Conservation (phyloP, 2,888 invertebrate species). For the Synanthedon tipuliformis region DNA sequence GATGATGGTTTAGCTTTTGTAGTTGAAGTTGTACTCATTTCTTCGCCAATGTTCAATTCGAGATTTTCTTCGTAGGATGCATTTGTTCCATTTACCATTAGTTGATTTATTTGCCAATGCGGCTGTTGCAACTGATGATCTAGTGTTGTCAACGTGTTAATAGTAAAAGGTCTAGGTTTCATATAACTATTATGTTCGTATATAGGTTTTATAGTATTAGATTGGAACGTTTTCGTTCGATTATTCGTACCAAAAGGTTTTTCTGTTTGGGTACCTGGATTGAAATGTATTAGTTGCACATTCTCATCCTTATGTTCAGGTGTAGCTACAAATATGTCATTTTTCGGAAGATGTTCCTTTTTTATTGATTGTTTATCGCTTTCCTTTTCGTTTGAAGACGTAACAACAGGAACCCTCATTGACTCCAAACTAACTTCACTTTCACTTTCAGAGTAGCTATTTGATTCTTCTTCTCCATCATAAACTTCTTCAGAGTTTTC, state of each 20-base stretch:
- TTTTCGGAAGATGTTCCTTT: slow-evolving; percentile 28
- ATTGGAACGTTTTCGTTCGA: slow-evolving; percentile 33
- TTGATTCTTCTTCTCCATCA: slow-evolving; percentile 47
- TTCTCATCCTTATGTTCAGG: slow-evolving; percentile 22
- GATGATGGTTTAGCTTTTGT: slow-evolving; percentile 23
- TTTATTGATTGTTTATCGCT: slow-evolving; percentile 21
- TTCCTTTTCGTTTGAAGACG: slow-evolving; percentile 37
- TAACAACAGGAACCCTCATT: slow-evolving; percentile 56
- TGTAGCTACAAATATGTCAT: slow-evolving; percentile 24
- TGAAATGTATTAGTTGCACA: slow-evolving; percentile 25
- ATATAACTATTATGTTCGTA: slow-evolving; percentile 32
- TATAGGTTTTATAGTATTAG: slow-evolving; percentile 49
- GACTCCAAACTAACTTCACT: slow-evolving; percentile 61
- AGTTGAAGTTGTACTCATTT: slow-evolving; percentile 30
- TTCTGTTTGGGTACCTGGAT: slow-evolving; percentile 60
- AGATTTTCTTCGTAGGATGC: slow-evolving; percentile 51
- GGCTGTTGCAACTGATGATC: slow-evolving; percentile 62
- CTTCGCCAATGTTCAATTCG: slow-evolving; percentile 58
- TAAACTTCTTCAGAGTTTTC: slow-evolving; percentile 59
- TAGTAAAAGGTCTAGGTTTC: slow-evolving; percentile 57
- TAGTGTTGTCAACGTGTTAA: slow-evolving; percentile 35
- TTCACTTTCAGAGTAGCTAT: slow-evolving; percentile 23
- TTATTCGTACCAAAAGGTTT: slow-evolving; percentile 51
- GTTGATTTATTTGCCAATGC: slow-evolving; percentile 62
- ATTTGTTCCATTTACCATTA: slow-evolving; percentile 51